These are phyloP conservation scores for Charadrius vociferus DNA, from an alignment of 2,113 vertebrate species.

Conservation along the genomic window DNA sequence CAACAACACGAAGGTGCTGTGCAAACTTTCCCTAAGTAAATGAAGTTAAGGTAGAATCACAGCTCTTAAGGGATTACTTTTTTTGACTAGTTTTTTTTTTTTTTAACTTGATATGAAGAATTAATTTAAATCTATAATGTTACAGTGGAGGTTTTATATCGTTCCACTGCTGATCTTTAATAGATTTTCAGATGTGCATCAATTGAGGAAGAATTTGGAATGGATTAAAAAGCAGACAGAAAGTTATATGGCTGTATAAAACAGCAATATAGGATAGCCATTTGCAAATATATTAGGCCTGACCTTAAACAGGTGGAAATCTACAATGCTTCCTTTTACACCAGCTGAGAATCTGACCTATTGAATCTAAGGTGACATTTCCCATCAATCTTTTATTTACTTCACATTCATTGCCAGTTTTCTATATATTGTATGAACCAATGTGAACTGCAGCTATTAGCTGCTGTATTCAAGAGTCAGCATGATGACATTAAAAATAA, in stretches of 20 bases:
- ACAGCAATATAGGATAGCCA: neutral
- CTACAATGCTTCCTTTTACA: neutral
- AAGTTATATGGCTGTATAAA: neutral
- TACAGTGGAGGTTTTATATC: neutral
- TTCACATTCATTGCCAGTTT: neutral
- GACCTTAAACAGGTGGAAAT: neutral
- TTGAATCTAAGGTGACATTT: slow-evolving; percentile 6
- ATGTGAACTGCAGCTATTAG: neutral
- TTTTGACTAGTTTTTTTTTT: neutral
- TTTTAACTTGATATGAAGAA: neutral
- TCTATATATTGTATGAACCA: neutral
- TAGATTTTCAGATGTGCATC: neutral
- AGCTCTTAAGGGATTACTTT: neutral
- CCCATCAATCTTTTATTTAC: neutral
- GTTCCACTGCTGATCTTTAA: neutral
- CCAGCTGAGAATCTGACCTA: neutral
- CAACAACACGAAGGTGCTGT: neutral
- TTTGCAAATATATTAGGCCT: neutral
- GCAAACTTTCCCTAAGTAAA: neutral
- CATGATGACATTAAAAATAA: neutral
- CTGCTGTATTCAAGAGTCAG: neutral
- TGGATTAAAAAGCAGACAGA: neutral
- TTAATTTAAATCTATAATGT: neutral
- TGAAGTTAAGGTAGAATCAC: neutral
- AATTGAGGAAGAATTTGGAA: neutral